Evolutionary conservation across 1,140 invertebrate genomes (phyloP).

Genomic region (Cydia amplana): DNA sequence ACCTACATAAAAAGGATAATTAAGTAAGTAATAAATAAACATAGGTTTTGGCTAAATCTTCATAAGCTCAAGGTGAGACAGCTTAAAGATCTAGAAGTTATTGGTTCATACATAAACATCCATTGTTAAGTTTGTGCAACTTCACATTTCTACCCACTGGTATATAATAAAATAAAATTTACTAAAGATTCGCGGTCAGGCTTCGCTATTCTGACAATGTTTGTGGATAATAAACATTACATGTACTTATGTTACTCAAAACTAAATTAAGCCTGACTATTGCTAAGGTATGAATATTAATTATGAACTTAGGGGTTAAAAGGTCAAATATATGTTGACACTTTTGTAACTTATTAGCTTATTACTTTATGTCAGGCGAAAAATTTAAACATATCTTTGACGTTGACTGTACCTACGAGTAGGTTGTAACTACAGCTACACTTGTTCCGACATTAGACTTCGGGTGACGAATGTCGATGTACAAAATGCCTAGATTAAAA

Average conservation of each 20-base stretch:
- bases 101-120: conserved; percentile 8
- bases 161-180: conserved; percentile 17
- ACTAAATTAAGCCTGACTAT: too few relatives aligned
- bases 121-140: conserved; percentile 14
- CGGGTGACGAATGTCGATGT: too few relatives aligned
- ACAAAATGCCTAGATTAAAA: too few relatives aligned
- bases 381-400: too few relatives aligned
- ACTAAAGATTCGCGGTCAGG: conserved; percentile 11
- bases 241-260: too few relatives aligned
- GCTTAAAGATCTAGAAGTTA: conserved; percentile 6
- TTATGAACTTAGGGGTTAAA: neutral
- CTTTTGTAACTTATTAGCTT: too few relatives aligned
- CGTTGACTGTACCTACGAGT: too few relatives aligned
- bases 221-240: neutral
- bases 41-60: neutral
- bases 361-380: too few relatives aligned
- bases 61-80: neutral
- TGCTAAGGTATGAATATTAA: neutral
- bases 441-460: too few relatives aligned
- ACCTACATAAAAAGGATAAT: neutral
- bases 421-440: too few relatives aligned
- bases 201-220: neutral
- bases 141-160: conserved; percentile 2
- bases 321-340: too few relatives aligned
- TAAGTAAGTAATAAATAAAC: neutral